Conservation (phyloP, 2,888 invertebrate species). For the Noctua janthe region DNA sequence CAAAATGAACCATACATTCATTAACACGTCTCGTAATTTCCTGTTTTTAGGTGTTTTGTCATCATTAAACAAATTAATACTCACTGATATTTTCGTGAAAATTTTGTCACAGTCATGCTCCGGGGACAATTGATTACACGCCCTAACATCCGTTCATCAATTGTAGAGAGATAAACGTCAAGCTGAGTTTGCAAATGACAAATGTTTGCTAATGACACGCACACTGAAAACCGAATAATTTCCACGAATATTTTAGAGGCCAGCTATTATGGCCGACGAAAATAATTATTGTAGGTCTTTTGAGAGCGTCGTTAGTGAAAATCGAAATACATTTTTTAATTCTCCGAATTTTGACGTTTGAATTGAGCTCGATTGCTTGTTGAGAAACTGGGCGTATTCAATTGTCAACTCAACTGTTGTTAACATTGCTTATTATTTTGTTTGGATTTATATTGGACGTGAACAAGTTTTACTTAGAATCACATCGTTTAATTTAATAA, state of each 20-base stretch:
- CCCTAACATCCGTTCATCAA: constrained; percentile 87
- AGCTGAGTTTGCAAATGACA: constrained; percentile 87
- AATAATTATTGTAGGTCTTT: constrained; percentile 73
- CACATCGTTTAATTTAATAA: constrained; percentile 5
- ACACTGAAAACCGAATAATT: constrained; percentile 83
- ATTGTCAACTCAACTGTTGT: constrained; percentile 37
- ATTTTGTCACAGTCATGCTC: constrained; percentile 81
- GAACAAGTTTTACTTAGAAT: constrained; percentile 19
- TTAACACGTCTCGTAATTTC: constrained; percentile 45
- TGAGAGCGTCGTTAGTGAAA: constrained; percentile 69
- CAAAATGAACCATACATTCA: constrained; percentile 10
- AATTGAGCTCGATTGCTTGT: constrained; percentile 47
- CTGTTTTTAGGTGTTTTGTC: constrained; percentile 63
- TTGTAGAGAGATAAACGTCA: constrained; percentile 87
- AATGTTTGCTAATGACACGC: constrained; percentile 88
- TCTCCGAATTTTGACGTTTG: constrained; percentile 46
- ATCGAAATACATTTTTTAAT: constrained; percentile 73
- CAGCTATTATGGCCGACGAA: constrained; percentile 71
- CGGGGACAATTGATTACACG: constrained; percentile 85
- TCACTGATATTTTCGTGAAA: constrained; percentile 71
- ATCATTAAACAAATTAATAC: constrained; percentile 73
- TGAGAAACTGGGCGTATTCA: constrained; percentile 44
- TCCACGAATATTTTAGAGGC: constrained; percentile 78
- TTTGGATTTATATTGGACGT: constrained; percentile 13
- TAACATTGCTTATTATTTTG: constrained; percentile 35